Evolutionary conservation across 2,888 invertebrate genomes (phyloP), one percentile per base, ranked within the genome.

Genomic region (Ormia ochracea): DNA sequence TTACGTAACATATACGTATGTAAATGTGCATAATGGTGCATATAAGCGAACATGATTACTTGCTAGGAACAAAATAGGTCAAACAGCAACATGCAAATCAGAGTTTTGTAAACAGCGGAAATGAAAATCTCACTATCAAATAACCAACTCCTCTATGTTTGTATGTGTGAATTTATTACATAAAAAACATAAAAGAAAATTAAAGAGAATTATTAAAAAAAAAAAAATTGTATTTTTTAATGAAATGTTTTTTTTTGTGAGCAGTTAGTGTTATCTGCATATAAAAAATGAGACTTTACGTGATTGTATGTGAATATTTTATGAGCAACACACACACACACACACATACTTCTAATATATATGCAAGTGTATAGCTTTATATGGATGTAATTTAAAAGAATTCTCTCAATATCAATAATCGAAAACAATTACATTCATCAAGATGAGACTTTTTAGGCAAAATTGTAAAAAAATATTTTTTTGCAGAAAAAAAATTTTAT

Each of bases 81-180:
- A 78, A 56, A 78, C 56, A 58, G 48, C 63, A 48, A 61, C 78
- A 78, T 78, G 78, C 73, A 78, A 78, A 78, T 73, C 66, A 45
- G 54, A 54, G n/a, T 73, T 73, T 56, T 12, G 9, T 33, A 54
- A 73, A 54, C 33, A 45, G 36, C 56, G 45, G 23, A 61, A 33
- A 28, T 19, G 12, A 21, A 28, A 21, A 41, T 31, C 31, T 43
- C 41, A 41, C 54, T n/a, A 17, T 19, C 14, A 12, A 23, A 72
- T 17, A 5, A 6, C 7, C 43, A 63, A 50, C 23, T 56, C 43
- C 56, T 17, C 21, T 28, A 19, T 19, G n/a, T 56, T 4, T 52
- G 7, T 23, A 43, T 56, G 28, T 59, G 41, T 59, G 23, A 33
- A 48, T 48, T 23, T 58, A 59, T 68, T 59, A 52, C 19, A 61